Evolutionary conservation across 2,113 vertebrate genomes (phyloP).

Genomic region (Microtus richardsoni): DNA sequence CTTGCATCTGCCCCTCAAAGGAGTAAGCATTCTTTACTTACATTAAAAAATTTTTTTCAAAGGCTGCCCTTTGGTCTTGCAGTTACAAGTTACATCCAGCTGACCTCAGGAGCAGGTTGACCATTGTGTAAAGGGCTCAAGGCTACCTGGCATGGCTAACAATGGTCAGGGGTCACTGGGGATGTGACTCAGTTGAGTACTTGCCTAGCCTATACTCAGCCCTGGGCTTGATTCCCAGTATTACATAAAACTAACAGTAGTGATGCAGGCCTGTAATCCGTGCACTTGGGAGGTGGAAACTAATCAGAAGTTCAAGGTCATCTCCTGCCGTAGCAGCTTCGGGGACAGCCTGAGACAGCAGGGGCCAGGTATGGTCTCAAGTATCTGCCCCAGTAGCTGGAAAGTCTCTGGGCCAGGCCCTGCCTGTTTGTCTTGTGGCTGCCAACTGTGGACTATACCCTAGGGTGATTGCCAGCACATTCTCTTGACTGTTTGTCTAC

Average conservation of each 20-base stretch:
- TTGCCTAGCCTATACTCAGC: neutral
- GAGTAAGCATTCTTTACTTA: neutral
- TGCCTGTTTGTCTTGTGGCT: neutral
- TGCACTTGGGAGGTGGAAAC: neutral
- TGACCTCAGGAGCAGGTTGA: neutral
- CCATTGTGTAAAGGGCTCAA: neutral
- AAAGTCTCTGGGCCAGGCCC: neutral
- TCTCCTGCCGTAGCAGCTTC: neutral
- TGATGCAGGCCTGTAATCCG: neutral
- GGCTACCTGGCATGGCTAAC: neutral
- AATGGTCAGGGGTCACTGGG: neutral
- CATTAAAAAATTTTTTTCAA: neutral
- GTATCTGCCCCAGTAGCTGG: neutral
- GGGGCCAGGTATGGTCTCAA: neutral
- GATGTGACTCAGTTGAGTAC: neutral
- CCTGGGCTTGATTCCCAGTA: neutral
- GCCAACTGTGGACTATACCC: neutral
- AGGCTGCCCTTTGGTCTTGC: neutral
- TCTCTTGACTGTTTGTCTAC: neutral
- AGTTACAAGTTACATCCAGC: neutral
- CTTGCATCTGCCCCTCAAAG: neutral
- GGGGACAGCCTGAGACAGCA: neutral
- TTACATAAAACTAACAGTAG: neutral
- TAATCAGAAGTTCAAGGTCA: neutral
- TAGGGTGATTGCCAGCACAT: neutral